Evolutionary conservation across 1,140 invertebrate genomes (phyloP), one percentile per base, ranked within the genome.

Genomic region (Zaprionus davidi): DNA sequence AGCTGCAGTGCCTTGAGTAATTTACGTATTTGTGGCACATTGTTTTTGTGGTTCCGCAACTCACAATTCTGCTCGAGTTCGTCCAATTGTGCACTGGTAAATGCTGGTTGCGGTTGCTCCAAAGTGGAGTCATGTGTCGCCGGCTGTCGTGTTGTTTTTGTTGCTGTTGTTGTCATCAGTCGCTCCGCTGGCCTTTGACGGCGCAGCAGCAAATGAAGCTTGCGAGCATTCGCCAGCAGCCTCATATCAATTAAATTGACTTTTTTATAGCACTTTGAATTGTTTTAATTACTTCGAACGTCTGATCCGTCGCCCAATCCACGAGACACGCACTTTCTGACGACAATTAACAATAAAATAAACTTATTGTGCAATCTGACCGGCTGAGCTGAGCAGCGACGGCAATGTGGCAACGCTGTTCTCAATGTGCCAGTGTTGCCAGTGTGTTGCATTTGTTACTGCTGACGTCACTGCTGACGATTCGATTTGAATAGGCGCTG

Each of bases 31-130:
- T 63, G 41, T 1, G 82, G 80, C 13, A 92, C 24, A 62, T 91
- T 92, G 63, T 92, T 92, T 17, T 46, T 81, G 58, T 90, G 80
- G 12, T 92, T 71, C 1, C 91, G 78, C 34, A 84, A 20, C 31
- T 69, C 20, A 64, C 72, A 73, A 77, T 91, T 92, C 24, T 74
- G 63, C 55, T 92, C 85, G 20, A 84, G 63, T 24, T 73, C 83
- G 46, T 85, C 81, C 55, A 92, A 70, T 36, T 90, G 70, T 22
- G 31, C 68, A 69, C 68, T 82, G 44, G 85, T 88, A 74, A 88
- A 51, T 55, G 72, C 81, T 67, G 71, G 78, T 75, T 66, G 55
- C 44, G n/a, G 28, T 20, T 26, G 11, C 41, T 31, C 24, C 44
- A 46, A 46, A 7, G 38, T 38, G 13, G 51, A 15, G 49, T 80